Evolutionary conservation across 2,113 vertebrate genomes (phyloP).

Genomic region (Promerops cafer): DNA sequence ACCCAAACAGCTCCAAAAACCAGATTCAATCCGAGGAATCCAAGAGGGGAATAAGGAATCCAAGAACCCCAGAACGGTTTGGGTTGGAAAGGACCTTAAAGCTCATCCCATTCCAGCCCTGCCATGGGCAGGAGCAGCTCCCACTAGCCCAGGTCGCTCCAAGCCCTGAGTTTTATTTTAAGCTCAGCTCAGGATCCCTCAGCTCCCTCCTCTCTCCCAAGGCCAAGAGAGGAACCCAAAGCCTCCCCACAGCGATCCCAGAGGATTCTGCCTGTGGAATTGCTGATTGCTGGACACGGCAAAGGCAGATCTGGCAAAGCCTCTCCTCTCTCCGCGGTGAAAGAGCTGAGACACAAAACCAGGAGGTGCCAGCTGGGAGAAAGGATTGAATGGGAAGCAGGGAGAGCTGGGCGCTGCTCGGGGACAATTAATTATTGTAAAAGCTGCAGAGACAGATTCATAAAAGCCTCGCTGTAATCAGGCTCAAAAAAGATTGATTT

Average conservation of each 20-base stretch:
- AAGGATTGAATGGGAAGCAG: neutral
- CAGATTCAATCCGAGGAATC: neutral
- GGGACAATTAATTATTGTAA: neutral
- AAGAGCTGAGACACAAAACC: neutral
- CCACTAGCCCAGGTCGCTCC: fast-evolving
- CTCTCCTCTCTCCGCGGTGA: neutral
- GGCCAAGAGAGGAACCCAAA: neutral
- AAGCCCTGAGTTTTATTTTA: neutral
- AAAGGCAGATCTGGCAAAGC: neutral
- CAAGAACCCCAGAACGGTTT: fast-evolving
- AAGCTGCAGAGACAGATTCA: neutral
- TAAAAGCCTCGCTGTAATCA: fast-evolving
- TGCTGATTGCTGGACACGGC: fast-evolving
- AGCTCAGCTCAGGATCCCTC: fast-evolving
- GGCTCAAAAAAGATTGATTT: neutral
- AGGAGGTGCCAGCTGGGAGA: neutral
- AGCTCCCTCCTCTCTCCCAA: neutral
- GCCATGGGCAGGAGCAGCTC: neutral
- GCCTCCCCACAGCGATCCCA: fast-evolving
- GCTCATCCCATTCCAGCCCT: neutral
- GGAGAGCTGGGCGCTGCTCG: neutral
- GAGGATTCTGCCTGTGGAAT: neutral
- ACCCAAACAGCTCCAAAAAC: neutral
- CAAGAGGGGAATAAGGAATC: neutral
- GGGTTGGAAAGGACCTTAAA: neutral